These are phyloP conservation scores for Phataginus tricuspis DNA, from an alignment of 2,797 vertebrate species.

Conservation along the genomic window DNA sequence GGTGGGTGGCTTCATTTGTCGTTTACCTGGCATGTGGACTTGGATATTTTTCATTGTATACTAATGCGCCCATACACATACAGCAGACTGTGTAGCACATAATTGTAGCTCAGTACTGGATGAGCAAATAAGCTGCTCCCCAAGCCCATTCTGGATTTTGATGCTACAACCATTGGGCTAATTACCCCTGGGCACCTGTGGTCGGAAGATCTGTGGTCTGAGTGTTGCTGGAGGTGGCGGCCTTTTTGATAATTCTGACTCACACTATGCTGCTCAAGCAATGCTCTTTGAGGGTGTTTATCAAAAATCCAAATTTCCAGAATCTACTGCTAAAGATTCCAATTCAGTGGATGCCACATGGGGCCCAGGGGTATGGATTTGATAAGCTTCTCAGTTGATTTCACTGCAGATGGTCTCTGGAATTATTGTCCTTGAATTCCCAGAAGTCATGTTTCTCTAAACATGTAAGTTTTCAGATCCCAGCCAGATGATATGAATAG, in stretches of 20 bases:
- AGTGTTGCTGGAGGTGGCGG: neutral
- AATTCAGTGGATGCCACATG: neutral
- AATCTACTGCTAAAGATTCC: neutral
- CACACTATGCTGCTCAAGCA: neutral
- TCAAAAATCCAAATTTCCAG: conserved; percentile 2
- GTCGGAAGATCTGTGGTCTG: neutral
- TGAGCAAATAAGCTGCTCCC: neutral
- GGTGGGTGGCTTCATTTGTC: conserved; percentile 57
- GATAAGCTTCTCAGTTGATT: neutral
- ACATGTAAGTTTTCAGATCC: neutral
- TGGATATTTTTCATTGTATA: neutral
- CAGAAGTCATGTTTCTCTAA: conserved; percentile 6
- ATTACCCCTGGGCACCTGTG: neutral
- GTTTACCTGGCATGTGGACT: conserved; percentile 4
- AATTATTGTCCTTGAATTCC: neutral
- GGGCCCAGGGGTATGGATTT: neutral
- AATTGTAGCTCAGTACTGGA: neutral
- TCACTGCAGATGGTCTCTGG: neutral
- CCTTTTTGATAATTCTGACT: conserved; percentile 24
- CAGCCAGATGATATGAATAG: neutral
- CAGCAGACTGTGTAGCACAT: neutral
- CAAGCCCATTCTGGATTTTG: neutral
- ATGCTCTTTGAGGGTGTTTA: neutral
- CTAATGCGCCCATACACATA: neutral
- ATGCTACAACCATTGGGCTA: neutral